These are phyloP conservation scores for Horisme vitalbata DNA, from an alignment of 2,888 invertebrate species.

Conservation along the genomic window DNA sequence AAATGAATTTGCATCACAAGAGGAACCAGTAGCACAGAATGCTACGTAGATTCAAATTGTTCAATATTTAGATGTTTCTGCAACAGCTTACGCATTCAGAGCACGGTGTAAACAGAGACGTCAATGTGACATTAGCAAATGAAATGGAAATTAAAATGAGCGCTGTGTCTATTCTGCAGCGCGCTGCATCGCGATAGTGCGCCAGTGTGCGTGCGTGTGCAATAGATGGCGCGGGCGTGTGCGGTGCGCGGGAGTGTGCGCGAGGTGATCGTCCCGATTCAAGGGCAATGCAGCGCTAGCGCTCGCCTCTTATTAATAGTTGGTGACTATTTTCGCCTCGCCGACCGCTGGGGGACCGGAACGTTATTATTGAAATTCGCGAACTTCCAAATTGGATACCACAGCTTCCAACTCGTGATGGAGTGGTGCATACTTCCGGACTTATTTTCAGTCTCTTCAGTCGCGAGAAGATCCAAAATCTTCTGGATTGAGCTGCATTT, in stretches of 20 bases:
- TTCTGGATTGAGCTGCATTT: neutral
- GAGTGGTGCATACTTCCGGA: constrained; percentile 6
- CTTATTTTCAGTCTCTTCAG: neutral
- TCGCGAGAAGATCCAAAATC: neutral
- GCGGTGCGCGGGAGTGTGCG: constrained; percentile 62
- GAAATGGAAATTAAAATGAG: constrained; percentile 76
- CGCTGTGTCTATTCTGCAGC: constrained; percentile 66
- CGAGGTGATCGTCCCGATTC: constrained; percentile 80
- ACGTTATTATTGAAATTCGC: constrained; percentile 81
- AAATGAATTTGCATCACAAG: too few species aligned
- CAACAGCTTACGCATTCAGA: constrained; percentile 36
- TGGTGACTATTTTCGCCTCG: constrained; percentile 79
- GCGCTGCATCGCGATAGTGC: constrained; percentile 65
- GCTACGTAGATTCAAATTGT: constrained; percentile 13
- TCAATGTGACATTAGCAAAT: constrained; percentile 67
- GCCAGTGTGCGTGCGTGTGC: constrained; percentile 45
- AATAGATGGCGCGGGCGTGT: constrained; percentile 40
- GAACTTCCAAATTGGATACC: constrained; percentile 62
- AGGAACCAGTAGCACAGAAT: constrained; percentile 6
- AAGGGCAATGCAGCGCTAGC: constrained; percentile 80
- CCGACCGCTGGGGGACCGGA: constrained; percentile 70
- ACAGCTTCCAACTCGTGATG: constrained; percentile 46
- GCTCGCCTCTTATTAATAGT: constrained; percentile 78
- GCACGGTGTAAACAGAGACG: constrained; percentile 48
- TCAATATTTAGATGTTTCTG: constrained; percentile 21